A percentile compares a stretch with the other conserved stretches of the same genome.
Conservation (phyloP, 1,140 invertebrate genomes). For the Solenopsis fugax region DNA sequence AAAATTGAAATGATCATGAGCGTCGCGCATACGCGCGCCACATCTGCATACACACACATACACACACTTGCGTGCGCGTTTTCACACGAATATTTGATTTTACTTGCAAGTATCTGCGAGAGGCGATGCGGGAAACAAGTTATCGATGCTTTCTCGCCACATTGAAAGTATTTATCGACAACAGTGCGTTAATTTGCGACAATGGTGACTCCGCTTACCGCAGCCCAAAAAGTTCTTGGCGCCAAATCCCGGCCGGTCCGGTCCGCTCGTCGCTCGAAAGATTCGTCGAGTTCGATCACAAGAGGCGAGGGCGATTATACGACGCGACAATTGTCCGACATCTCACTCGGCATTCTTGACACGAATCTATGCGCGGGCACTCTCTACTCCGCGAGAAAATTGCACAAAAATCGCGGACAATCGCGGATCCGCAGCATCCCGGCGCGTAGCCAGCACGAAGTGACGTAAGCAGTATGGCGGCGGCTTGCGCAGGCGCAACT, state of each 20-base stretch:
- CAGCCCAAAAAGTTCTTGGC: background rate
- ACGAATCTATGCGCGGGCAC: background rate
- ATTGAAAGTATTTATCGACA: background rate
- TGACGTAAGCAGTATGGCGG: background rate
- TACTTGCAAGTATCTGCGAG: background rate
- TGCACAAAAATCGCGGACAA: background rate
- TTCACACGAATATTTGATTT: background rate
- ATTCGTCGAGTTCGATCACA: background rate
- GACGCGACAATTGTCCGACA: background rate
- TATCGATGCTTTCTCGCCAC: background rate
- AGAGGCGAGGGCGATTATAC: background rate
- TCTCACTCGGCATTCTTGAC: background rate
- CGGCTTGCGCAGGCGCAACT: background rate
- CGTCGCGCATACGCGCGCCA: background rate
- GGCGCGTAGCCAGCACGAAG: background rate
- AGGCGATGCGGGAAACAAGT: background rate
- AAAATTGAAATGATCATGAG: background rate
- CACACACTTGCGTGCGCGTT: no score
- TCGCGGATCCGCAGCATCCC: no score
- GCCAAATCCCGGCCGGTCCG: background rate
- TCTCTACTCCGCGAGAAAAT: background rate
- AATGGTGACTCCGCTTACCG: background rate
- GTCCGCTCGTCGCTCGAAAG: background rate
- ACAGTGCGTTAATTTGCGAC: background rate
- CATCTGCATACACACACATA: background rate